Base-by-base conservation (phyloP, 2,113 vertebrate species). In the Onychostoma macrolepis region DNA sequence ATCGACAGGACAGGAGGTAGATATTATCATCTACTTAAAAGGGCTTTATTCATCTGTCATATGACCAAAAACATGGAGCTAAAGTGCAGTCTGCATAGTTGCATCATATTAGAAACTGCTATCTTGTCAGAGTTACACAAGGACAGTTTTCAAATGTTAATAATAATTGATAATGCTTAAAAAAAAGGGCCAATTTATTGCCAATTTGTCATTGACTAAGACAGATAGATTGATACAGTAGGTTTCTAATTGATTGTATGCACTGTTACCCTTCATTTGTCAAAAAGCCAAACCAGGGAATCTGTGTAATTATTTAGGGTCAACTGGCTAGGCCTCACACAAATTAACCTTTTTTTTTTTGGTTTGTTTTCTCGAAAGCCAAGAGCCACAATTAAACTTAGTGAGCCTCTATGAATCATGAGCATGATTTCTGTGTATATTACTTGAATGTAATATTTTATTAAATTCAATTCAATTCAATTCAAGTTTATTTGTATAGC, bases 21-120 rank as follows among this genome's bases (percentile, higher is more conserved):
- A 77, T 65, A 72, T 79, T 77, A 86, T 61, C 50, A 36, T 79
- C 36, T 45, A 86, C 56, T 77, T 86, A 65, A 48, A 79, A 84
- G 48, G 24, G 69, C 67, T 84, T 84, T 28, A 71, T 72, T 84
- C 45, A 74, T 24, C 30, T 9, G 24, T 33, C 69, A 84, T 74
- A 45, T 58, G 82, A 84, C 48, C 69, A 8, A 58, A 83, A 83
- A n/a, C 45, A 74, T 19, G 24, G 33, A 74, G 67, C 21, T 71
- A 84, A 83, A 58, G 24, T n/a, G 24, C 26, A 6, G 41, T 30
- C 28, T 15, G 43, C 26, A 53, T 71, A 6, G 41, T 4, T 71
- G 28, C 28, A 81, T 17, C 13, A 63, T n/a, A 28, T 30, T n/a
- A 7, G 38, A 45, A 43, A 45, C 38, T n/a, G 38, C 12, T 26